Evolutionary conservation across 2,113 vertebrate genomes (phyloP).

Genomic region (Bufo bufo): DNA sequence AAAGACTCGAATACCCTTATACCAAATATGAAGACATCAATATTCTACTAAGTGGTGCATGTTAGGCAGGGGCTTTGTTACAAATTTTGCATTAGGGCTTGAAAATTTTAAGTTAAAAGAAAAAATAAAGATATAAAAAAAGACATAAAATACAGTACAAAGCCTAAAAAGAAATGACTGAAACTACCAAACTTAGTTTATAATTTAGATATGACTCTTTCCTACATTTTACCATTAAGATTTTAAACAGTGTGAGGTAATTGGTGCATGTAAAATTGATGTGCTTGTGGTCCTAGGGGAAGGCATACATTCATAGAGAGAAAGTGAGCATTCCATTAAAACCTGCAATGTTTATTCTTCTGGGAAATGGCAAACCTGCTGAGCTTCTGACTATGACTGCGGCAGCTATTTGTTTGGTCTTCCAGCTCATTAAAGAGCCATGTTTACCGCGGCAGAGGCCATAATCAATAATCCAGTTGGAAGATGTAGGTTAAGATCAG

Average conservation of each 20-base stretch:
- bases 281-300: conserved; percentile 43
- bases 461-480: conserved; percentile 10
- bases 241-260: conserved; percentile 48
- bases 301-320: conserved; percentile 35
- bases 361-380: conserved; percentile 50
- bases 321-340: conserved; percentile 55
- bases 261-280: conserved; percentile 52
- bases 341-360: conserved; percentile 47
- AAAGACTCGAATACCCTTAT: too few relatives aligned
- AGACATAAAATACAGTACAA: background rate
- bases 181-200: conserved; percentile 4
- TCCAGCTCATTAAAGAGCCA: conserved; percentile 41
- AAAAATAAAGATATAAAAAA: background rate
- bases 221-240: conserved; percentile 51
- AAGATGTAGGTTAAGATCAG: conserved; percentile 46
- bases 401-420: conserved; percentile 43
- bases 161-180: background rate
- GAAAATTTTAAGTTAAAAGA: background rate
- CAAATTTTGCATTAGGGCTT: background rate
- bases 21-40: too few relatives aligned
- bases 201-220: conserved; percentile 46
- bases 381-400: conserved; percentile 6
- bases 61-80: too few relatives aligned
- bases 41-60: too few relatives aligned
- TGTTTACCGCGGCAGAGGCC: background rate